Evolutionary conservation across 2,113 vertebrate species (phyloP).

Genomic region (Ochotona curzoniae): DNA sequence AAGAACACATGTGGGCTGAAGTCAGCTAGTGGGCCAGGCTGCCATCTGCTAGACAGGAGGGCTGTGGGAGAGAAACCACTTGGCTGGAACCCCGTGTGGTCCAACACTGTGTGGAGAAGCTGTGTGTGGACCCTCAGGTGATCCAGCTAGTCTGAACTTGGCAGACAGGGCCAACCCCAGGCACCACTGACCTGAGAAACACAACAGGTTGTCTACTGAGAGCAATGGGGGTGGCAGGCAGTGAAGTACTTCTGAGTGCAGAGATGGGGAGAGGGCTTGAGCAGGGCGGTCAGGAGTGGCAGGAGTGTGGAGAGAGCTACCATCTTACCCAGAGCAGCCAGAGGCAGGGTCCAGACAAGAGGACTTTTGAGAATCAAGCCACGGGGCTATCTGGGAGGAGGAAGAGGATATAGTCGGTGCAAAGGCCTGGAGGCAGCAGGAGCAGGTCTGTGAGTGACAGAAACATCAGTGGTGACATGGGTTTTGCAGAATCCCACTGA

Average conservation of each 20-base stretch:
- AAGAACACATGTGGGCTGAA: neutral
- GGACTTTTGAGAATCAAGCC: neutral
- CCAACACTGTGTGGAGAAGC: neutral
- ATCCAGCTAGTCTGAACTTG: neutral
- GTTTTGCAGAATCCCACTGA: neutral
- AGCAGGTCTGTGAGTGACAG: fast-evolving
- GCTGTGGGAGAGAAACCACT: neutral
- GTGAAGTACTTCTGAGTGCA: neutral
- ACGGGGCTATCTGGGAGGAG: neutral
- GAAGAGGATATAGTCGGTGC: neutral
- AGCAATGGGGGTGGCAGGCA: neutral
- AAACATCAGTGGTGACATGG: fast-evolving
- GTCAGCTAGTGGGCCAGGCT: neutral
- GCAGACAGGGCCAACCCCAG: neutral
- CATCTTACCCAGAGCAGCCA: neutral
- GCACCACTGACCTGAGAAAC: neutral
- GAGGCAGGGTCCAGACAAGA: neutral
- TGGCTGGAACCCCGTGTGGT: neutral
- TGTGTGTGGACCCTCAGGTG: neutral
- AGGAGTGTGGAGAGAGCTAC: too few species aligned
- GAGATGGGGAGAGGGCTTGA: neutral
- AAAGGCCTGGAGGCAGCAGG: neutral
- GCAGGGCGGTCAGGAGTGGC: neutral
- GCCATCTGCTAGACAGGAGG: neutral
- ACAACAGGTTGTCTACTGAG: neutral